phyloP scores from a whole-genome alignment of 2,888 invertebrate species.

The Lacanobia wlatinum region DNA sequence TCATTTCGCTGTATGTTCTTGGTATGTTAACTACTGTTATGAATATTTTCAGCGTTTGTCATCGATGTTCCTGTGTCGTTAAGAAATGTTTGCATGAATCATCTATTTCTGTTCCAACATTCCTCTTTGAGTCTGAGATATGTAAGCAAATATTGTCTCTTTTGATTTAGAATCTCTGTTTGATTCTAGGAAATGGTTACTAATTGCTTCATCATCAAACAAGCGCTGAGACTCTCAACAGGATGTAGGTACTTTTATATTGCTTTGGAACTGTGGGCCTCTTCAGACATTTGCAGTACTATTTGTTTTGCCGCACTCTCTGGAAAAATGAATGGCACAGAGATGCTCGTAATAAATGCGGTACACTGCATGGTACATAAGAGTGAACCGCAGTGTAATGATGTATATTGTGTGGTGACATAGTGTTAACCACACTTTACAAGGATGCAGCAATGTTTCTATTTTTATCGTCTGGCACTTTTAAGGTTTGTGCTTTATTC shows the following conservation, averaged over 20 bases:
- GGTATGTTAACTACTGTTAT: conserved; percentile 50
- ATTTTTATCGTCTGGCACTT: background rate
- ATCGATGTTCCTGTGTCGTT: conserved; percentile 30
- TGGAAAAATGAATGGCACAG: conserved; percentile 34
- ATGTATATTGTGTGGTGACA: conserved; percentile 37
- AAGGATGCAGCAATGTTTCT: conserved; percentile 1
- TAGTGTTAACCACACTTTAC: conserved; percentile 19
- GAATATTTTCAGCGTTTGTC: conserved; percentile 54
- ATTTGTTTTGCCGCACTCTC: conserved; percentile 29
- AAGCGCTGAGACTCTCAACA: background rate
- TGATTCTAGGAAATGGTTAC: conserved; percentile 21
- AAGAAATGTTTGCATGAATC: conserved; percentile 41
- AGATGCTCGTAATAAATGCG: conserved; percentile 37
- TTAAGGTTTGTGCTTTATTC: background rate
- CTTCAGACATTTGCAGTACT: conserved; percentile 31
- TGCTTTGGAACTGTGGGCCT: background rate
- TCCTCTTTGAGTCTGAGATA: conserved; percentile 20
- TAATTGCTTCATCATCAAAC: conserved; percentile 21
- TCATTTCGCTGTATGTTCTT: conserved; percentile 26
- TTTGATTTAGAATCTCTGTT: conserved; percentile 25
- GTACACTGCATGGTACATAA: conserved; percentile 16
- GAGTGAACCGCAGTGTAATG: conserved; percentile 32
- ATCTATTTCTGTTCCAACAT: conserved; percentile 31
- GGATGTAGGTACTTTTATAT: background rate
- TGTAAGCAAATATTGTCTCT: conserved; percentile 33